Evolutionary conservation across 2,888 invertebrate genomes (phyloP).

Genomic region (Anorthoa munda): DNA sequence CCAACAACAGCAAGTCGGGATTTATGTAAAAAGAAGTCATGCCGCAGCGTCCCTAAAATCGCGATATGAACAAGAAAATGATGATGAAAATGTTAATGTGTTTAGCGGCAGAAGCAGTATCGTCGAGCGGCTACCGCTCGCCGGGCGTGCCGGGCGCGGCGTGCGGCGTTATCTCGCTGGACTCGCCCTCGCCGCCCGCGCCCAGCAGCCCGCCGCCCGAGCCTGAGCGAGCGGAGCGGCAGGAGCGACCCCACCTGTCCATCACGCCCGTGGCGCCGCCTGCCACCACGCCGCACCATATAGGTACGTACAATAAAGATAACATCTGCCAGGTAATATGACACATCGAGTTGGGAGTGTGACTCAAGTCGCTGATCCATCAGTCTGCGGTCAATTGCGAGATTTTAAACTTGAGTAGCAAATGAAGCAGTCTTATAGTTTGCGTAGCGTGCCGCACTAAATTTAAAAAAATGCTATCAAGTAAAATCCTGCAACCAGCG

Average conservation of each 20-base stretch:
- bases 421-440: too few relatives aligned
- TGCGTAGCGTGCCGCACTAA: too few relatives aligned
- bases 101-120: slow-evolving; percentile 86
- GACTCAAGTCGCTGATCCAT: neutral
- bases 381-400: too few relatives aligned
- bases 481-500: neutral
- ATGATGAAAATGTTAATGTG: neutral
- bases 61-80: too few relatives aligned
- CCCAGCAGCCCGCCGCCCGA: slow-evolving; percentile 60
- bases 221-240: slow-evolving; percentile 46
- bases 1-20: too few relatives aligned
- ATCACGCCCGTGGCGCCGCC: slow-evolving; percentile 74
- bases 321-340: neutral
- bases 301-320: slow-evolving; percentile 25
- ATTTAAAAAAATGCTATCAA: neutral
- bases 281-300: slow-evolving; percentile 33
- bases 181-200: slow-evolving; percentile 92
- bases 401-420: neutral
- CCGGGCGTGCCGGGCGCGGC: slow-evolving; percentile 79
- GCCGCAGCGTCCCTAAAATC: too few relatives aligned
- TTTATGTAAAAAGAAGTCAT: too few relatives aligned
- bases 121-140: slow-evolving; percentile 92
- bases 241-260: slow-evolving; percentile 75
- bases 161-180: slow-evolving; percentile 90
- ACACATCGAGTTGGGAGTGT: neutral